A percentile compares a stretch with the other conserved stretches of the same genome.
Evolutionary conservation across 2,113 vertebrate genomes (phyloP).

Genomic region (Pachyramphus minor): DNA sequence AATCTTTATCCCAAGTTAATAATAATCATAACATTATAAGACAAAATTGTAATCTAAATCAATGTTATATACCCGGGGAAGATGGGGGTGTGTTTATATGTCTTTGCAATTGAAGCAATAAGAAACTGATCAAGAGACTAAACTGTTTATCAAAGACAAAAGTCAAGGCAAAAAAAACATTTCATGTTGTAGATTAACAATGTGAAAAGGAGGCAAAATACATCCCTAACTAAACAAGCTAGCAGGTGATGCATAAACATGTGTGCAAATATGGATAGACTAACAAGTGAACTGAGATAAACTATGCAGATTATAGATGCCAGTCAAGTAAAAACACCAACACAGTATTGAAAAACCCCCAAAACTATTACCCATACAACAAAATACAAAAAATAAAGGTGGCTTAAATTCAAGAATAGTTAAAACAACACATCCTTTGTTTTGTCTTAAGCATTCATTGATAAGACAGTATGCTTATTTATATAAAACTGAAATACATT

Average conservation of each 20-base stretch:
- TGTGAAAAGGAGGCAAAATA: background rate
- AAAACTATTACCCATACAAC: background rate
- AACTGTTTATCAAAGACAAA: background rate
- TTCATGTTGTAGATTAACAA: background rate
- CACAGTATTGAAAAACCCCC: background rate
- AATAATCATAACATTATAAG: background rate
- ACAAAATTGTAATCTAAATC: background rate
- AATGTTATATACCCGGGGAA: background rate
- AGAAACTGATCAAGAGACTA: background rate
- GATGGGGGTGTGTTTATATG: background rate
- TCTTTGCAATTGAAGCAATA: background rate
- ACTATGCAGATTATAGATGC: background rate
- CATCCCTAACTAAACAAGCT: background rate
- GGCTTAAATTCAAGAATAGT: background rate
- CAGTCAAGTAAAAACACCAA: background rate
- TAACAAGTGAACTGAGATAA: background rate
- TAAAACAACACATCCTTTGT: background rate
- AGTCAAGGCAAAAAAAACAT: accelerated
- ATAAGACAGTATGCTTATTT: background rate
- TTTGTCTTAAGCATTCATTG: background rate
- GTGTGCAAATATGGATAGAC: background rate
- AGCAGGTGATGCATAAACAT: background rate
- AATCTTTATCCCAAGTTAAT: background rate
- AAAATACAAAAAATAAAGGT: background rate
- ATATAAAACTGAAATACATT: background rate